Percentiles rank a stretch among this genome's conserved stretches.
Evolutionary conservation across 2,797 vertebrate genomes (phyloP).

Genomic region (Allobates femoralis): DNA sequence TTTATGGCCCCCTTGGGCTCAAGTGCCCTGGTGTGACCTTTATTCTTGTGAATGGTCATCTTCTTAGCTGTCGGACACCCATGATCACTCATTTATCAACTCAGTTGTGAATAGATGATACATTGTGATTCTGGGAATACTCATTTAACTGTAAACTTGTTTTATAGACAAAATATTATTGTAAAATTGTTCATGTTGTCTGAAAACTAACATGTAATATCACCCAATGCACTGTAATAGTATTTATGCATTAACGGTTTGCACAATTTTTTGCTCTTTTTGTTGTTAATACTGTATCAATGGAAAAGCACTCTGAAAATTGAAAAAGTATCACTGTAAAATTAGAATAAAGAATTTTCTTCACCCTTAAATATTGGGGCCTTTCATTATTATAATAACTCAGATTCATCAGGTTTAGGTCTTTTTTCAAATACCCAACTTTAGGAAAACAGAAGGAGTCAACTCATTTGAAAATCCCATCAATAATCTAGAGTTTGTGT

Average conservation of each 20-base stretch:
- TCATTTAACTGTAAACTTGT: neutral
- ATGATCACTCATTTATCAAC: too few species aligned
- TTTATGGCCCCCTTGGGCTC: too few species aligned
- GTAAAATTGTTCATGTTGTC: constrained; percentile 2
- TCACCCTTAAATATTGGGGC: neutral
- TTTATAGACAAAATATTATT: neutral
- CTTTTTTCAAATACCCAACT: too few species aligned
- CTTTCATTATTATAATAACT: neutral
- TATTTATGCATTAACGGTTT: neutral
- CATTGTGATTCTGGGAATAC: too few species aligned
- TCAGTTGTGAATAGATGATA: too few species aligned
- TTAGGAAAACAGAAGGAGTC: too few species aligned
- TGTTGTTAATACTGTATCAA: neutral
- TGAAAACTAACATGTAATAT: neutral
- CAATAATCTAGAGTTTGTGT: too few species aligned
- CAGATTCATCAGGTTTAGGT: neutral
- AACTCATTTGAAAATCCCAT: too few species aligned
- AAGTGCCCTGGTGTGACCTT: too few species aligned
- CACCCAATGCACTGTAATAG: neutral
- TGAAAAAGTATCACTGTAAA: neutral
- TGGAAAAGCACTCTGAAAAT: neutral
- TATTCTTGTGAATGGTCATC: too few species aligned
- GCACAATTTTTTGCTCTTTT: neutral
- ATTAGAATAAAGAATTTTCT: constrained; percentile 1
- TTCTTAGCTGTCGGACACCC: too few species aligned